phyloP scores from a whole-genome alignment of 2,888 invertebrate genomes.

The Phaonia tiefii region DNA sequence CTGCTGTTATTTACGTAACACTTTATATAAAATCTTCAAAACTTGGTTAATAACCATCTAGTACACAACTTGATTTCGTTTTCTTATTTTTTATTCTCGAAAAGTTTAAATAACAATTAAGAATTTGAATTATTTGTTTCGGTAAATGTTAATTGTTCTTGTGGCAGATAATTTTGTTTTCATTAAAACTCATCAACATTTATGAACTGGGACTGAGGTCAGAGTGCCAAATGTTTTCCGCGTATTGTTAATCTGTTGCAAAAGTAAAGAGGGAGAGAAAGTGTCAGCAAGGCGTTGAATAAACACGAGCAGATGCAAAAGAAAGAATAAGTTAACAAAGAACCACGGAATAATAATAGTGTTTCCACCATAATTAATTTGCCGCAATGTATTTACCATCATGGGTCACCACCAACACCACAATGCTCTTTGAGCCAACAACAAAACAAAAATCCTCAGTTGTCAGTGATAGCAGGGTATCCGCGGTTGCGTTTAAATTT shows the following conservation, averaged over 20 bases:
- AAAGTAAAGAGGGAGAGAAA: background rate
- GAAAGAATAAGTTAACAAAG: background rate
- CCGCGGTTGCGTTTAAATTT: background rate
- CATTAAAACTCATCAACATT: slow-evolving; percentile 29
- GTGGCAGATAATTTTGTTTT: background rate
- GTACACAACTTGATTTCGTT: too few relatives aligned
- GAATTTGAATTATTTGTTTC: slow-evolving; percentile 25
- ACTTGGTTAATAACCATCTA: too few relatives aligned
- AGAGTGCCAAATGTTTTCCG: slow-evolving; percentile 26
- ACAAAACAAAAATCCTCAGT: background rate
- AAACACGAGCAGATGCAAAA: slow-evolving; percentile 8
- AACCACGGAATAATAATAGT: slow-evolving; percentile 11
- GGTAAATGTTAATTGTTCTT: background rate
- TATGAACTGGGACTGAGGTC: slow-evolving; percentile 4
- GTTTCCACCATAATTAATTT: slow-evolving; percentile 55
- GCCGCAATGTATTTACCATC: slow-evolving; percentile 28
- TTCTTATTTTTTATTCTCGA: background rate
- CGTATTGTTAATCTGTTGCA: slow-evolving; percentile 22
- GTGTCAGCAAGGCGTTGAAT: background rate
- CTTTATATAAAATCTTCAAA: too few relatives aligned
- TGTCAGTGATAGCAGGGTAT: background rate
- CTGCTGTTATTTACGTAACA: too few relatives aligned
- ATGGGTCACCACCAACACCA: background rate
- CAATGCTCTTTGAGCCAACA: background rate
- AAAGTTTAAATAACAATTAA: slow-evolving; percentile 16